Evolutionary conservation across 2,888 invertebrate species (phyloP).

Genomic region (Abscondita cerata): DNA sequence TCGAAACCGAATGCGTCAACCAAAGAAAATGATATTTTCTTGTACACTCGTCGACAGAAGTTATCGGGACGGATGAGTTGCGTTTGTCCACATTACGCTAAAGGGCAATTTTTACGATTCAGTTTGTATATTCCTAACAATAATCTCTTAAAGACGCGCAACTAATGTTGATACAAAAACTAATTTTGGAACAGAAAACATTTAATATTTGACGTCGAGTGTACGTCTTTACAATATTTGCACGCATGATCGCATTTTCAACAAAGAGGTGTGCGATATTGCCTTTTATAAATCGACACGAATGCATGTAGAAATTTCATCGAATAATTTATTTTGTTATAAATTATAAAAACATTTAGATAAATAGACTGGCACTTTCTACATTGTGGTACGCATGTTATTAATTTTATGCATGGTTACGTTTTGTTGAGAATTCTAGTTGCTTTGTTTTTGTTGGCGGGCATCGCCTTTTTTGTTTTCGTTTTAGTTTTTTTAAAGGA

Average conservation of each 20-base stretch:
- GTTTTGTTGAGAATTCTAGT: not conserved
- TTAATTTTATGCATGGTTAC: constrained; percentile 4
- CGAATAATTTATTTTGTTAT: constrained; percentile 1
- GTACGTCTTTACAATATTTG: not conserved
- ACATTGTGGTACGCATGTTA: not conserved
- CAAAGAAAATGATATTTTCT: no score
- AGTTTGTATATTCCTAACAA: no score
- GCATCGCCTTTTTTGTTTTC: not conserved
- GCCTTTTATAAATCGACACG: not conserved
- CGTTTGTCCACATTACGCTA: no score
- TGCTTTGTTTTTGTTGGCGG: not conserved
- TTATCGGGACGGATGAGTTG: no score
- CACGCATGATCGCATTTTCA: constrained; percentile 1
- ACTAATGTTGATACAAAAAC: no score
- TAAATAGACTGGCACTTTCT: constrained; percentile 5
- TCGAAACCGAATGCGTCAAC: no score
- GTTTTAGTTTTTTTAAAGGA: no score
- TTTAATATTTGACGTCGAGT: no score
- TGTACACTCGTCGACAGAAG: no score
- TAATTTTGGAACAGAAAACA: no score
- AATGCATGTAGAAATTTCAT: constrained; percentile 6
- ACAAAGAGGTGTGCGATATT: constrained; percentile 1
- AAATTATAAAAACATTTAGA: not conserved
- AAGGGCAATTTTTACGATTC: no score
- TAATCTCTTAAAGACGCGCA: no score